Percentiles rank a stretch among this genome's conserved stretches.
Conservation (phyloP, 2,888 invertebrate species). For the Athripsodes cinereus region DNA sequence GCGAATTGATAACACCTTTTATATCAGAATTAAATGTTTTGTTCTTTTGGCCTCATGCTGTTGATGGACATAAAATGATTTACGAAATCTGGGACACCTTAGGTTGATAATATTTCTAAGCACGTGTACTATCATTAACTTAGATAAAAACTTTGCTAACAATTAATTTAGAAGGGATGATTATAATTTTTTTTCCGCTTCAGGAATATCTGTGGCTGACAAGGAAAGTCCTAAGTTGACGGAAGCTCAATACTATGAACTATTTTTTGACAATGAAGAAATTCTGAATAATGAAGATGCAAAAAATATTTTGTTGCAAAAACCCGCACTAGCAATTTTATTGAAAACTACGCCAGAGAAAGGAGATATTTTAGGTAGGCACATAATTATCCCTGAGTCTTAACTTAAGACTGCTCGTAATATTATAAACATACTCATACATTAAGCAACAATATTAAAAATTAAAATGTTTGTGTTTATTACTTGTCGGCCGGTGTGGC, state of each 20-base stretch:
- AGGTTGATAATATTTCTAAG: conserved; percentile 13
- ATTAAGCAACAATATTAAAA: no score
- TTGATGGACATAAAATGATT: conserved; percentile 27
- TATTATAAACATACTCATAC: no score
- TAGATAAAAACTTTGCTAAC: no score
- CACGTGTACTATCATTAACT: no score
- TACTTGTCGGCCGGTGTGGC: no score
- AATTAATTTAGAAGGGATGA: no score
- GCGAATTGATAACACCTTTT: conserved; percentile 46
- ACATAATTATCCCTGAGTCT: no score
- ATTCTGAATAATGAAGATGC: conserved; percentile 23
- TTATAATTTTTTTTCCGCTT: not conserved
- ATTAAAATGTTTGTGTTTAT: no score
- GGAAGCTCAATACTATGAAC: conserved; percentile 20
- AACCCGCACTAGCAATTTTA: conserved; percentile 22
- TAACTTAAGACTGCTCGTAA: no score
- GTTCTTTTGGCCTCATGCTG: conserved; percentile 48
- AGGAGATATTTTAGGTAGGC: conserved; percentile 25
- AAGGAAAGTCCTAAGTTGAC: conserved; percentile 22
- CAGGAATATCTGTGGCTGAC: conserved; percentile 25
- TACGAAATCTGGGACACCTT: conserved; percentile 26
- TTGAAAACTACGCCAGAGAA: conserved; percentile 23
- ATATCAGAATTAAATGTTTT: conserved; percentile 47
- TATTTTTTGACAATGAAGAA: conserved; percentile 22
- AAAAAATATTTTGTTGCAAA: conserved; percentile 16